These are phyloP conservation scores for Hermetia illucens DNA, from an alignment of 1,140 invertebrate species.

Conservation along the genomic window DNA sequence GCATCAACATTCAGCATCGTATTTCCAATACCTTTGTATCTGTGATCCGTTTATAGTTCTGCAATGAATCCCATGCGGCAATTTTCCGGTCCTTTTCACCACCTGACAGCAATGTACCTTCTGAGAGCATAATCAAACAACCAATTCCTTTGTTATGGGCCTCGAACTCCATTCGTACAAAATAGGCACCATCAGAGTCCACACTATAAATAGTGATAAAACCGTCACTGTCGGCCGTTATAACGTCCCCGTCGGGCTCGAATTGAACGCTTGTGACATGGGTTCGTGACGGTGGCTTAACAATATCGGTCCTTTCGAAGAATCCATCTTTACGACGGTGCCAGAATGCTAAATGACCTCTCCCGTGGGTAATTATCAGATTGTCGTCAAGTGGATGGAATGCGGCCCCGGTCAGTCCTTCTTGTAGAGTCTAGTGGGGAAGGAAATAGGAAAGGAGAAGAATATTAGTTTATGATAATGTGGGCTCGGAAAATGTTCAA, in stretches of 20 bases:
- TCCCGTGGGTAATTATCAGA: conserved; percentile 82
- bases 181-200: conserved; percentile 75
- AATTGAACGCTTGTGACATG: conserved; percentile 78
- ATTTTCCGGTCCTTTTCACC: conserved; percentile 82
- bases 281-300: conserved; percentile 68
- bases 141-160: conserved; percentile 78
- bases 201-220: conserved; percentile 89
- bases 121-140: conserved; percentile 71
- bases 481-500: no score
- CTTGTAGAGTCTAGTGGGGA: conserved; percentile 80
- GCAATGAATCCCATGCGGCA: conserved; percentile 79
- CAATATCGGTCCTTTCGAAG: conserved; percentile 75
- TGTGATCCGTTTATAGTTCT: conserved; percentile 81
- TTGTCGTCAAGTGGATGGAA: conserved; percentile 91
- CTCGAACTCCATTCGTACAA: conserved; percentile 75
- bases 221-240: conserved; percentile 87
- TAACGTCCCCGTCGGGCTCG: conserved; percentile 82
- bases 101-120: conserved; percentile 77
- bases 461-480: no score
- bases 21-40: conserved; percentile 70
- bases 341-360: conserved; percentile 87
- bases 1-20: no score
- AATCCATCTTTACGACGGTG: conserved; percentile 76
- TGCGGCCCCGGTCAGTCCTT: conserved; percentile 75
- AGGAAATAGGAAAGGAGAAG: no score